A percentile compares a stretch with the other conserved stretches of the same genome.
Evolutionary conservation across 2,888 invertebrate genomes (phyloP).

Genomic region (Serrognathus titanus): DNA sequence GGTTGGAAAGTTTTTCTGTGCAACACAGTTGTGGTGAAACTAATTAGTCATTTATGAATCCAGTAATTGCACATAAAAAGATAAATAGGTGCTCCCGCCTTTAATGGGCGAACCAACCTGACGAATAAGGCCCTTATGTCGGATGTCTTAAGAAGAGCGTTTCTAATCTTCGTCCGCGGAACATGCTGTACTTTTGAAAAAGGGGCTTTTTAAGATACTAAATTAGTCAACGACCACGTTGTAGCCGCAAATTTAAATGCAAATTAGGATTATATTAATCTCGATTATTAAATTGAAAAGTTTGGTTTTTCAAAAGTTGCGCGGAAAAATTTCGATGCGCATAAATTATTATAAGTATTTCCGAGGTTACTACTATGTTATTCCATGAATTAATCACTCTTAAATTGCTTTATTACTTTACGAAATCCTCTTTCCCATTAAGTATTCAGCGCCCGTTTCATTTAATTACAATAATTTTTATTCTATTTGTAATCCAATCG

Average conservation of each 20-base stretch:
- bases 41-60: conserved; percentile 51
- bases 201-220: conserved; percentile 42
- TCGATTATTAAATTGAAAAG: conserved; percentile 41
- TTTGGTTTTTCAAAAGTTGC: conserved; percentile 5
- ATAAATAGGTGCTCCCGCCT: conserved; percentile 47
- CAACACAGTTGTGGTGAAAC: conserved; percentile 43
- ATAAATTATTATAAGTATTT: no score
- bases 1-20: conserved; percentile 40
- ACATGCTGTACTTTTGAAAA: conserved; percentile 33
- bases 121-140: conserved; percentile 35
- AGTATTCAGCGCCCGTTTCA: no score
- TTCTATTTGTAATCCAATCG: no score
- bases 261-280: conserved; percentile 45
- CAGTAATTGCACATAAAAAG: conserved; percentile 51
- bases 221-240: conserved; percentile 42
- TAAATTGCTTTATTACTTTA: no score
- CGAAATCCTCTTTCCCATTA: no score
- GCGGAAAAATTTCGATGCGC: no score
- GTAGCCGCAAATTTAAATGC: conserved; percentile 41
- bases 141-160: conserved; percentile 29
- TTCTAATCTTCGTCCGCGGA: conserved; percentile 25
- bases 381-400: no score
- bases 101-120: conserved; percentile 37
- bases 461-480: no score
- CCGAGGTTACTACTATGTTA: no score